Evolutionary conservation across 2,888 invertebrate species (phyloP).

Genomic region (Myopa tessellatipennis): DNA sequence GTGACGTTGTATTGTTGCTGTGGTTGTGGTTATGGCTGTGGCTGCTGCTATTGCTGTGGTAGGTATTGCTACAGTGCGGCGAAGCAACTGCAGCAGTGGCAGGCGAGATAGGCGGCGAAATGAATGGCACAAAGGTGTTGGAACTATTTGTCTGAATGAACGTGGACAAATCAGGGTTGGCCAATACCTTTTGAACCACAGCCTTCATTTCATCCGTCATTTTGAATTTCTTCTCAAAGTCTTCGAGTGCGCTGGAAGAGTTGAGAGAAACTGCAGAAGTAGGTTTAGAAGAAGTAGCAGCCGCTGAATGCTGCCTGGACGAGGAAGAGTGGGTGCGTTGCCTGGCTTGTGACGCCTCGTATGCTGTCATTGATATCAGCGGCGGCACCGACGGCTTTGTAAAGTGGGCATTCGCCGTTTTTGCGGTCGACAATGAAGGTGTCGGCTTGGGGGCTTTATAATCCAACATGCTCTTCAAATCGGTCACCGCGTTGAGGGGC

Average conservation of each 20-base stretch:
- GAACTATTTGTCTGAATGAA: slow-evolving; percentile 64
- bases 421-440: slow-evolving; percentile 48
- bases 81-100: slow-evolving; percentile 54
- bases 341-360: slow-evolving; percentile 30
- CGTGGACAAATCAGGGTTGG: slow-evolving; percentile 66
- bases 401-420: slow-evolving; percentile 43
- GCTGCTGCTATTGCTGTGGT: slow-evolving; percentile 15
- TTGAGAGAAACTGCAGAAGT: slow-evolving; percentile 57
- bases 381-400: slow-evolving; percentile 56
- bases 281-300: neutral
- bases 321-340: slow-evolving; percentile 1
- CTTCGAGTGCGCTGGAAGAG: slow-evolving; percentile 60
- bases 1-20: slow-evolving; percentile 48
- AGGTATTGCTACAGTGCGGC: neutral
- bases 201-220: slow-evolving; percentile 67
- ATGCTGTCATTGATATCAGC: slow-evolving; percentile 51
- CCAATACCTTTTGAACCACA: slow-evolving; percentile 65
- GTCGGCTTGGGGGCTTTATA: slow-evolving; percentile 60
- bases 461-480: slow-evolving; percentile 62
- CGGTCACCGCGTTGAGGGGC: slow-evolving; percentile 61
- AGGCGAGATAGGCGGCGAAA: slow-evolving; percentile 65
- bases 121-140: slow-evolving; percentile 60
- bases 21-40: neutral
- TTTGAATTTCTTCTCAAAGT: slow-evolving; percentile 65
- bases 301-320: neutral